phyloP scores from a whole-genome alignment of 1,140 invertebrate genomes.

The Drosophila asahinai region DNA sequence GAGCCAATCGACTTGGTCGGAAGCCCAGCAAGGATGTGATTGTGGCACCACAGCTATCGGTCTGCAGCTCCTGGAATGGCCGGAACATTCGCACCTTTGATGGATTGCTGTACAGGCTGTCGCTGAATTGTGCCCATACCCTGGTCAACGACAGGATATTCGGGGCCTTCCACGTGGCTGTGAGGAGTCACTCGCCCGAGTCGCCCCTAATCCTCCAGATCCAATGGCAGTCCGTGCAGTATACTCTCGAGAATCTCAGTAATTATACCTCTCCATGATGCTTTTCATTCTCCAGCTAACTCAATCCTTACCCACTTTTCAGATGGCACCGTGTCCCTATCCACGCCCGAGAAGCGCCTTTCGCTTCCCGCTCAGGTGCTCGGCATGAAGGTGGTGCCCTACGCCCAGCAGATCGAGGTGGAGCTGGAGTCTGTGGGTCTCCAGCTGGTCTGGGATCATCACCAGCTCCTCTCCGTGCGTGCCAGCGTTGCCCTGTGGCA shows the following conservation, averaged over 20 bases:
- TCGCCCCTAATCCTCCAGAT: slow-evolving; percentile 83
- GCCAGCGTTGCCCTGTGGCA: slow-evolving; percentile 90
- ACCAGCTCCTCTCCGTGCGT: slow-evolving; percentile 88
- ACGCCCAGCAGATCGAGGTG: slow-evolving; percentile 89
- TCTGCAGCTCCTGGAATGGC: slow-evolving; percentile 92
- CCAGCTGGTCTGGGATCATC: slow-evolving; percentile 90
- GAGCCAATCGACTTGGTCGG: not conserved
- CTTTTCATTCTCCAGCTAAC: not conserved
- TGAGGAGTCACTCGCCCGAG: not conserved
- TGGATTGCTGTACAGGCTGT: slow-evolving; percentile 85
- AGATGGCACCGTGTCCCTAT: slow-evolving; percentile 87
- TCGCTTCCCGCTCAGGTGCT: slow-evolving; percentile 89
- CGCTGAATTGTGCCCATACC: slow-evolving; percentile 86
- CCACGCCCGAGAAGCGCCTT: slow-evolving; percentile 86
- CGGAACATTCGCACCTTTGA: slow-evolving; percentile 94
- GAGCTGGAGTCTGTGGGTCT: slow-evolving; percentile 89
- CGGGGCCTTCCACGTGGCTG: slow-evolving; percentile 13
- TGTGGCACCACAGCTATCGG: slow-evolving; percentile 60
- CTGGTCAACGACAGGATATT: slow-evolving; percentile 72
- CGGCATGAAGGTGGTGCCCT: slow-evolving; percentile 89
- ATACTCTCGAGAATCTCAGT: slow-evolving; percentile 87
- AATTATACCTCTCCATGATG: slow-evolving; percentile 23
- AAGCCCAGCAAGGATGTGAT: slow-evolving; percentile 56
- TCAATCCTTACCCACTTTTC: slow-evolving; percentile 14
- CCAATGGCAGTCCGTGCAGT: slow-evolving; percentile 90